These are phyloP conservation scores for Mimumesa dahlbomi DNA, from an alignment of 2,888 invertebrate species.

Conservation along the genomic window DNA sequence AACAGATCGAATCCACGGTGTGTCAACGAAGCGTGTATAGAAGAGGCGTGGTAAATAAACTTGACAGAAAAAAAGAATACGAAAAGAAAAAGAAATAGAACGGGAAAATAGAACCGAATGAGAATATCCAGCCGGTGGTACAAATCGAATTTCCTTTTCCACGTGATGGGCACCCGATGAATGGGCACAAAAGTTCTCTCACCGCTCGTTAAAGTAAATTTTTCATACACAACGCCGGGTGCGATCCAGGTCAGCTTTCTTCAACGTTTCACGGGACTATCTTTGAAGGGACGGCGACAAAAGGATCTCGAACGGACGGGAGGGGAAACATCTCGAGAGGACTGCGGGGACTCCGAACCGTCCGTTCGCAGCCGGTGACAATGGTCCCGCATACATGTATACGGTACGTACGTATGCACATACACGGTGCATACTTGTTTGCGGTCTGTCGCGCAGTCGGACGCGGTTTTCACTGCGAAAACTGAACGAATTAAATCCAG, in stretches of 20 bases:
- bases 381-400: constrained; percentile 40
- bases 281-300: constrained; percentile 33
- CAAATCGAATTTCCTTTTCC: constrained; percentile 45
- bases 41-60: too few relatives aligned
- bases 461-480: constrained; percentile 11
- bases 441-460: constrained; percentile 4
- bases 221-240: constrained; percentile 24
- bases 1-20: too few relatives aligned
- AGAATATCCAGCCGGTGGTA: constrained; percentile 22
- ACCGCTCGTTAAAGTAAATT: constrained; percentile 59
- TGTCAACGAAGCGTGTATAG: too few relatives aligned
- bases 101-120: constrained; percentile 29
- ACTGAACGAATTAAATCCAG: constrained; percentile 38
- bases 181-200: constrained; percentile 44
- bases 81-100: background rate
- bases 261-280: constrained; percentile 30
- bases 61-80: constrained; percentile 5
- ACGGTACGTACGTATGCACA: background rate
- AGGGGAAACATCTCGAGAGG: constrained; percentile 35
- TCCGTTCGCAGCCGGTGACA: constrained; percentile 29
- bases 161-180: background rate
- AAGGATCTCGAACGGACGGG: constrained; percentile 22
- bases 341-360: constrained; percentile 25
- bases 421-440: background rate
- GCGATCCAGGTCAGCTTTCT: constrained; percentile 41